phyloP scores from a whole-genome alignment of 2,797 vertebrate genomes.

The Microchirus variegatus region DNA sequence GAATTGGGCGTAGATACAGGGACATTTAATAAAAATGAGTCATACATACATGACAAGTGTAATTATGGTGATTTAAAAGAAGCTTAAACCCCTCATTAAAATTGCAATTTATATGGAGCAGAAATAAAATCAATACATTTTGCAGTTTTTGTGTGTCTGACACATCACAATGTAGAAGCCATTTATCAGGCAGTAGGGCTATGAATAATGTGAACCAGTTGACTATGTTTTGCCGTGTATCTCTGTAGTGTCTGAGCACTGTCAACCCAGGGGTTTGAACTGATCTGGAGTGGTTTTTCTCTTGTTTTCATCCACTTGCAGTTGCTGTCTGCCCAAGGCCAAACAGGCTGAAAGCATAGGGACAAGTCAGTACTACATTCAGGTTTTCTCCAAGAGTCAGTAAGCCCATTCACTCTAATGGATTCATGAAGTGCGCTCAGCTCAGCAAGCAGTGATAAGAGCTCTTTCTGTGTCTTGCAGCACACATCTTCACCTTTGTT shows the following conservation, averaged over 20 bases:
- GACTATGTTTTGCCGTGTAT: constrained; percentile 38
- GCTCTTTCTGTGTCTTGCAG: constrained; percentile 49
- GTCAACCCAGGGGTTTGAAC: constrained; percentile 40
- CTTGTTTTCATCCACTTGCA: constrained; percentile 62
- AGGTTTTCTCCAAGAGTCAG: constrained; percentile 55
- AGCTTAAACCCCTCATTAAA: no score
- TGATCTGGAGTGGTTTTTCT: constrained; percentile 45
- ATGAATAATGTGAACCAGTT: constrained; percentile 37
- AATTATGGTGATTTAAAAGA: no score
- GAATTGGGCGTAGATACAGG: no score
- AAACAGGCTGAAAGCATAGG: constrained; percentile 58
- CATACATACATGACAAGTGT: no score
- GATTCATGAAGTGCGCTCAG: constrained; percentile 60
- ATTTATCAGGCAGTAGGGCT: constrained; percentile 30
- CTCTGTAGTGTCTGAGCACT: constrained; percentile 43
- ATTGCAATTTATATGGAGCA: not conserved
- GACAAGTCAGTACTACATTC: constrained; percentile 59
- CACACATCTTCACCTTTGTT: constrained; percentile 57
- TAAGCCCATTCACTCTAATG: constrained; percentile 63
- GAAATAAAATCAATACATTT: not conserved
- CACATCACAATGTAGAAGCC: constrained; percentile 7
- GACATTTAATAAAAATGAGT: no score
- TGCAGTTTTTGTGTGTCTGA: not conserved
- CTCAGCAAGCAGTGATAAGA: constrained; percentile 66
- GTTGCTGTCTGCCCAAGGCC: constrained; percentile 59